These are phyloP conservation scores for Torymus tubicola DNA, from an alignment of 2,888 invertebrate species.

Conservation along the genomic window DNA sequence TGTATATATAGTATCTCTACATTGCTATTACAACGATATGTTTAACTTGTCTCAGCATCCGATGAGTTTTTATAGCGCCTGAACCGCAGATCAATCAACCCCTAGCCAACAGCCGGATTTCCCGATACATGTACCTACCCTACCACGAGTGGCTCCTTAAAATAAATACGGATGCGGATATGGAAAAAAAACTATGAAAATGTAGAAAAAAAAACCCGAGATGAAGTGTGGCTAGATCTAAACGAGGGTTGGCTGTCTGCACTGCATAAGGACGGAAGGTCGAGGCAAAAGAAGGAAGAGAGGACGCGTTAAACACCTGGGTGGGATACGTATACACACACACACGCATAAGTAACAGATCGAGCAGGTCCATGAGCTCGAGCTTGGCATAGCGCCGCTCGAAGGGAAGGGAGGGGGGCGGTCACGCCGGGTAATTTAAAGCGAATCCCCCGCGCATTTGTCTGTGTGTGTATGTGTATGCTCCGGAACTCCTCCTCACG, in stretches of 20 bases:
- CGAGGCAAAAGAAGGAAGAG: not conserved
- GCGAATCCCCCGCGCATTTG: conserved; percentile 18
- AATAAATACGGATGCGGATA: conserved; percentile 44
- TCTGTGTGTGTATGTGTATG: not conserved
- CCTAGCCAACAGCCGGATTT: not conserved
- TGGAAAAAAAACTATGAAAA: not conserved
- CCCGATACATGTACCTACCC: not conserved
- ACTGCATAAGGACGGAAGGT: not conserved
- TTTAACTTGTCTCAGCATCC: too few species aligned
- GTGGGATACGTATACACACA: conserved; percentile 58
- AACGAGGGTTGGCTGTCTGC: not conserved
- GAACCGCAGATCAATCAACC: not conserved
- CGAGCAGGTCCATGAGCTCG: not conserved
- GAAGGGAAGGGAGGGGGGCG: not conserved
- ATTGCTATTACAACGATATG: too few species aligned
- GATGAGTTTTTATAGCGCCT: too few species aligned
- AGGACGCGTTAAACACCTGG: conserved; percentile 12
- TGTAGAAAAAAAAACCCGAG: conserved; percentile 35
- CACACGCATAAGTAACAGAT: not conserved
- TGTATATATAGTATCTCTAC: too few species aligned
- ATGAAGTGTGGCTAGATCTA: not conserved
- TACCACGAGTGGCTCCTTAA: conserved; percentile 21
- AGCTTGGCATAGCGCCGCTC: not conserved
- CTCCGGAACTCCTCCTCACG: conserved; percentile 19
- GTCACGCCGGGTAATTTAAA: conserved; percentile 45